These are phyloP conservation scores for Polydesmus complanatus DNA, from an alignment of 2,888 invertebrate genomes.

Conservation along the genomic window DNA sequence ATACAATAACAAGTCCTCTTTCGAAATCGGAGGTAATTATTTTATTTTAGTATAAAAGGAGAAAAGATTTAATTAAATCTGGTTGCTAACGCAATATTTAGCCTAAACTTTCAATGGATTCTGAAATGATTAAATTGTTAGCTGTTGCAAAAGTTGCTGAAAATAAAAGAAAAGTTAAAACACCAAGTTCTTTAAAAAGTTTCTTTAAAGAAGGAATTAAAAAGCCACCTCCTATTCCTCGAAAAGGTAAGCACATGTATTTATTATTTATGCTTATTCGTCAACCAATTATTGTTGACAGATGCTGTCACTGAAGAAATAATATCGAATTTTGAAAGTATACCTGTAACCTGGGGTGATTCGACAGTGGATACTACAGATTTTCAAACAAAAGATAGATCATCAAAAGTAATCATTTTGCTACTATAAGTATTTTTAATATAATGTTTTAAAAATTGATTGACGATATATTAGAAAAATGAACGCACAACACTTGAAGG, in stretches of 20 bases:
- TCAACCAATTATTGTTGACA: constrained; percentile 1
- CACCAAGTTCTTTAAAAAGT: not conserved
- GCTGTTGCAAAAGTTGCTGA: constrained; percentile 19
- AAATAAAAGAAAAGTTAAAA: not conserved
- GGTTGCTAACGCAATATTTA: not conserved
- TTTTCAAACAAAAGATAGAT: too few species aligned
- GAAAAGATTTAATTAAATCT: too few species aligned
- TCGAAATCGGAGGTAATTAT: too few species aligned
- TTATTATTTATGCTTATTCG: not conserved
- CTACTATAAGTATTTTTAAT: too few species aligned
- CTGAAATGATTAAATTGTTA: constrained; percentile 7
- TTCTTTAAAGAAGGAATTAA: not conserved
- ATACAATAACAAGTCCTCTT: not conserved
- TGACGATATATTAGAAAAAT: too few species aligned
- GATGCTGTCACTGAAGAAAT: not conserved
- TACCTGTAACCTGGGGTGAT: constrained; percentile 35
- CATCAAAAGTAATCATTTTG: too few species aligned
- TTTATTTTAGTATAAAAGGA: too few species aligned
- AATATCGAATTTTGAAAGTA: constrained; percentile 24
- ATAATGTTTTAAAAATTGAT: too few species aligned
- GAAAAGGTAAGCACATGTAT: not conserved
- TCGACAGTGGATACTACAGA: too few species aligned
- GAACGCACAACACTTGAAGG: too few species aligned
- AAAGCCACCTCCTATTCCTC: not conserved
- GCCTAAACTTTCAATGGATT: not conserved